These are phyloP conservation scores for Gymnogyps californianus DNA, from an alignment of 2,113 vertebrate species.

Conservation along the genomic window DNA sequence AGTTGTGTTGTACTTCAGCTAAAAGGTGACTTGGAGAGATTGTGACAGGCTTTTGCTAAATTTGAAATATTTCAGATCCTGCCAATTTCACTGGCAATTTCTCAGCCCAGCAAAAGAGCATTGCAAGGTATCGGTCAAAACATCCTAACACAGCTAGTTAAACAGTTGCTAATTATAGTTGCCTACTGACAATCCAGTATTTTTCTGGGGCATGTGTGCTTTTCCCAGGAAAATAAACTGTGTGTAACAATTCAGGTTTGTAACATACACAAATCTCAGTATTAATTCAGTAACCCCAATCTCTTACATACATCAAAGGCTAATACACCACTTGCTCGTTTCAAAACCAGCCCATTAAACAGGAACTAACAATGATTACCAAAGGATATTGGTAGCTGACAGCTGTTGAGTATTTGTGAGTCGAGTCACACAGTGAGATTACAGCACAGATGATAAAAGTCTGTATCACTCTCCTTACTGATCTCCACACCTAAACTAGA, in stretches of 20 bases:
- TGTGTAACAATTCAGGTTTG: neutral
- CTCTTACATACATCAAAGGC: neutral
- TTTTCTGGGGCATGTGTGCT: neutral
- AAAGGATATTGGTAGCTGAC: neutral
- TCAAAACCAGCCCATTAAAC: neutral
- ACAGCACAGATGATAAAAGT: neutral
- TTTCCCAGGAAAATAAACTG: neutral
- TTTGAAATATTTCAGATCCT: neutral
- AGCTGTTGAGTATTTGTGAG: neutral
- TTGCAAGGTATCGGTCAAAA: neutral
- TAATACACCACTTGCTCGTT: neutral
- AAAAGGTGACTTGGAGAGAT: neutral
- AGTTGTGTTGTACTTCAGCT: neutral
- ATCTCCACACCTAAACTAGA: neutral
- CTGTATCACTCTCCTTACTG: neutral
- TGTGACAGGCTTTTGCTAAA: neutral
- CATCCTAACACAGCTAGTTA: neutral
- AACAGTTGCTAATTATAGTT: neutral
- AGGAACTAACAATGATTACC: neutral
- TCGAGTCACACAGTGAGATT: neutral
- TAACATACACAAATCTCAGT: neutral
- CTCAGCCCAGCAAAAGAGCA: neutral
- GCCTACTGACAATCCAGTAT: neutral
- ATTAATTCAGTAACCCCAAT: neutral
- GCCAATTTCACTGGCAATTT: neutral